phyloP scores from a whole-genome alignment of 2,113 vertebrate genomes.

The Falco punctatus region DNA sequence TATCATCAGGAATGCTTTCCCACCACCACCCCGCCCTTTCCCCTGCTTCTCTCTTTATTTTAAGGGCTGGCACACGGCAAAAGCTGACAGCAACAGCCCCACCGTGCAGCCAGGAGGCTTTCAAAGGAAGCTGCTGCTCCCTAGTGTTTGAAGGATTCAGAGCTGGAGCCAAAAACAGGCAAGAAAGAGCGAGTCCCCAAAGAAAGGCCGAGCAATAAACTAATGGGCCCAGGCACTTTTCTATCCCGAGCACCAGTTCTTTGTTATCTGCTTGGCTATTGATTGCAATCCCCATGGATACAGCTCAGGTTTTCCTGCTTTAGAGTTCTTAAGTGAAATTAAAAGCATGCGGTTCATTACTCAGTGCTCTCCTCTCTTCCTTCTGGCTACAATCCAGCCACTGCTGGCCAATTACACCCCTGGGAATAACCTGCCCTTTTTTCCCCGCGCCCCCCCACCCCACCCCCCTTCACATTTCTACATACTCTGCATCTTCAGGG shows the following conservation, averaged over 20 bases:
- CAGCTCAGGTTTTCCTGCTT: conserved; percentile 68
- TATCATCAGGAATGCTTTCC: conserved; percentile 76
- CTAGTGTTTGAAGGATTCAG: conserved; percentile 64
- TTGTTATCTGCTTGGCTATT: conserved; percentile 71
- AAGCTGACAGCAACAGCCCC: conserved; percentile 39
- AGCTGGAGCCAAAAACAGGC: conserved; percentile 30
- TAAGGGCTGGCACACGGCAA: conserved; percentile 57
- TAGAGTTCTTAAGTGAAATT: conserved; percentile 73
- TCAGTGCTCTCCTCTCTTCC: conserved; percentile 11
- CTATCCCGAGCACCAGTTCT: conserved; percentile 37
- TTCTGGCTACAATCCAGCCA: conserved; percentile 37
- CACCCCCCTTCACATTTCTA: neutral
- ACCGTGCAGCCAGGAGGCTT: conserved; percentile 19
- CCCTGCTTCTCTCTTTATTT: conserved; percentile 52
- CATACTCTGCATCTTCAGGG: conserved; percentile 42
- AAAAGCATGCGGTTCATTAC: conserved; percentile 70
- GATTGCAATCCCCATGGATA: conserved; percentile 67
- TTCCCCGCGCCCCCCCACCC: neutral
- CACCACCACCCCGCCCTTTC: neutral
- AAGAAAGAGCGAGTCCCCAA: neutral
- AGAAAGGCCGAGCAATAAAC: conserved; percentile 60
- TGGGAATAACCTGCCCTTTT: conserved; percentile 34
- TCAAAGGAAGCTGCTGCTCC: conserved; percentile 75
- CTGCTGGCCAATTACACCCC: conserved; percentile 55
- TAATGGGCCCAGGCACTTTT: conserved; percentile 54